Evolutionary conservation across 2,888 invertebrate genomes (phyloP).

Genomic region (Lasioglossum leucozonium): DNA sequence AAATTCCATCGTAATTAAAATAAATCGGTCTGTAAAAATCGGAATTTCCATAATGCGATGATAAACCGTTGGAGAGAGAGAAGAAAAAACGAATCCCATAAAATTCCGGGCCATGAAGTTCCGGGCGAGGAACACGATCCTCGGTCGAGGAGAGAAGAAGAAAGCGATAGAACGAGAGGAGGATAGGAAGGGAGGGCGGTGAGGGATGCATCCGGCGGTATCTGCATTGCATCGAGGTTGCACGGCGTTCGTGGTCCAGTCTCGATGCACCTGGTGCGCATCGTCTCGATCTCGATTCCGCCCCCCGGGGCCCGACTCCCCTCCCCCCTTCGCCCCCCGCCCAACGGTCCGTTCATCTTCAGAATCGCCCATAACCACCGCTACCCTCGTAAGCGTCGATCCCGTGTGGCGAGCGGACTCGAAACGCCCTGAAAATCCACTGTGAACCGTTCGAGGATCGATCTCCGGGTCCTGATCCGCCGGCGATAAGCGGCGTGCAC

Average conservation of each 20-base stretch:
- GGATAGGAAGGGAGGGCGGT: conserved; percentile 33
- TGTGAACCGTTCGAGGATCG: conserved; percentile 64
- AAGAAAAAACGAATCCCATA: not conserved
- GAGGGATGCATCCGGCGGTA: conserved; percentile 67
- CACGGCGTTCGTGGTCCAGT: conserved; percentile 69
- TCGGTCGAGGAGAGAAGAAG: not conserved
- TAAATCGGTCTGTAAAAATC: not conserved
- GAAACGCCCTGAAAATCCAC: conserved; percentile 72
- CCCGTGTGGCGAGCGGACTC: conserved; percentile 48
- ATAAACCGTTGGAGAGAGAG: not conserved
- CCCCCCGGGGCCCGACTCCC: conserved; percentile 63
- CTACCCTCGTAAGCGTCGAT: conserved; percentile 54
- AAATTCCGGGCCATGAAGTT: not conserved
- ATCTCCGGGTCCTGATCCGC: conserved; percentile 45
- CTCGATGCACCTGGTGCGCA: conserved; percentile 78
- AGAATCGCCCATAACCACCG: conserved; percentile 52
- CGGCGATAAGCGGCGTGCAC: conserved; percentile 42
- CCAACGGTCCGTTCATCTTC: conserved; percentile 21
- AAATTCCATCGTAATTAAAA: not conserved
- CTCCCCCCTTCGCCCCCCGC: conserved; percentile 6
- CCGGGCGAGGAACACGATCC: not conserved
- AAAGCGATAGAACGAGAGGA: conserved; percentile 33
- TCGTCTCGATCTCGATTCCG: conserved; percentile 76
- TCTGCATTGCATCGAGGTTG: conserved; percentile 76
- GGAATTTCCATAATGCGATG: not conserved